A percentile compares a stretch with the other conserved stretches of the same genome.
phyloP scores from a whole-genome alignment of 2,113 vertebrate genomes.

The Mixornis gularis region DNA sequence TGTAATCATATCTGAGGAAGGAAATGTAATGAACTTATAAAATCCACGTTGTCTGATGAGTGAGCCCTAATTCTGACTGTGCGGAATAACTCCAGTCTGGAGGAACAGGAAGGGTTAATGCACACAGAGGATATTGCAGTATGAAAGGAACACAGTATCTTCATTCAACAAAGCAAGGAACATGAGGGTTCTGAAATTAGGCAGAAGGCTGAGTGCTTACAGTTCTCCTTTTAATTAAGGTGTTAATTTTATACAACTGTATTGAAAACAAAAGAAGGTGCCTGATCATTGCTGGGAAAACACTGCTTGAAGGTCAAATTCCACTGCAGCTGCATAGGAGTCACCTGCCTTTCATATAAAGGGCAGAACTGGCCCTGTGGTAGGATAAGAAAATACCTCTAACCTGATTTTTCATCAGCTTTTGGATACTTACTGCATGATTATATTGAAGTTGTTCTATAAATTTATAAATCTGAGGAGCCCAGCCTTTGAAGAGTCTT shows the following conservation, averaged over 20 bases:
- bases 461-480: not conserved
- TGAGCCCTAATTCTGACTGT: not conserved
- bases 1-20: not conserved
- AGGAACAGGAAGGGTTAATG: not conserved
- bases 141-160: not conserved
- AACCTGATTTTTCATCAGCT: not conserved
- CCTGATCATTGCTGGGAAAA: not conserved
- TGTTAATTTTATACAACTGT: not conserved
- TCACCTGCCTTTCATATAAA: constrained; percentile 11
- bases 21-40: not conserved
- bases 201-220: not conserved
- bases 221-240: not conserved
- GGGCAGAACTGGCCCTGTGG: not conserved
- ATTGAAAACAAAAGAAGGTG: not conserved
- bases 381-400: constrained; percentile 2
- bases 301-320: constrained; percentile 28
- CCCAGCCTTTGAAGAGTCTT: not conserved
- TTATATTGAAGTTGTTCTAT: not conserved
- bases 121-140: not conserved
- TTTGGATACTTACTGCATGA: not conserved
- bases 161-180: not conserved
- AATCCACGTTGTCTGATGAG: not conserved
- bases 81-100: not conserved
- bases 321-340: constrained; percentile 2
- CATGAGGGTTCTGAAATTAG: not conserved